phyloP scores from a whole-genome alignment of 2,797 vertebrate species.

The Pangasius sanitwongsei region DNA sequence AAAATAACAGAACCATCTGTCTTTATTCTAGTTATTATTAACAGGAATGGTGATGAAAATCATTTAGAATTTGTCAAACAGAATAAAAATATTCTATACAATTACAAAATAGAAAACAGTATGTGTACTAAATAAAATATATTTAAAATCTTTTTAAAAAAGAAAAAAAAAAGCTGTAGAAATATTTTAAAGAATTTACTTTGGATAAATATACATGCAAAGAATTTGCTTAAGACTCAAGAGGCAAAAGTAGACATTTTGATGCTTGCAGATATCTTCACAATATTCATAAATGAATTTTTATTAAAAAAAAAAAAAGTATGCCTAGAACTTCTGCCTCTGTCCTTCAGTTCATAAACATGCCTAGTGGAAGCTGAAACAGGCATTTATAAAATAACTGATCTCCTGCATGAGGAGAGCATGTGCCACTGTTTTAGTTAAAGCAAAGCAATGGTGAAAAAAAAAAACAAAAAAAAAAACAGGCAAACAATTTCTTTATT shows the following conservation, averaged over 20 bases:
- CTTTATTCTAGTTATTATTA: not conserved
- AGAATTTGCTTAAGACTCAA: not conserved
- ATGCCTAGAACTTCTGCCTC: not conserved
- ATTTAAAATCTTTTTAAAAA: too few species aligned
- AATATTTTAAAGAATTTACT: not conserved
- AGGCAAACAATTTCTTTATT: not conserved
- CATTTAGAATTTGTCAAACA: not conserved
- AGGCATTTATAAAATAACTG: not conserved
- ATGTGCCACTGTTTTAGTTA: not conserved
- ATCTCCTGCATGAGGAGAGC: not conserved
- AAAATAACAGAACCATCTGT: slow-evolving; percentile 23
- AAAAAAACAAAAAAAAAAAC: not conserved
- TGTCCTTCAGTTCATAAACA: not conserved
- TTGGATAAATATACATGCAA: not conserved
- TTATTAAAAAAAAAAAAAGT: not conserved
- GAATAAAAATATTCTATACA: not conserved
- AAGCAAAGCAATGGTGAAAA: not conserved
- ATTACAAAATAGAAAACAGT: not conserved
- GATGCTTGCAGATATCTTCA: not conserved
- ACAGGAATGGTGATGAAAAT: not conserved
- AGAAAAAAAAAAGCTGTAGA: not conserved
- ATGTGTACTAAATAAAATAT: not conserved
- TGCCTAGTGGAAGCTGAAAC: not conserved
- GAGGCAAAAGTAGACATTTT: not conserved
- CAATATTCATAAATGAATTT: not conserved